Evolutionary conservation across 2,113 vertebrate genomes (phyloP), one percentile per base, ranked within the genome.

Genomic region (Chaenogobius annularis): DNA sequence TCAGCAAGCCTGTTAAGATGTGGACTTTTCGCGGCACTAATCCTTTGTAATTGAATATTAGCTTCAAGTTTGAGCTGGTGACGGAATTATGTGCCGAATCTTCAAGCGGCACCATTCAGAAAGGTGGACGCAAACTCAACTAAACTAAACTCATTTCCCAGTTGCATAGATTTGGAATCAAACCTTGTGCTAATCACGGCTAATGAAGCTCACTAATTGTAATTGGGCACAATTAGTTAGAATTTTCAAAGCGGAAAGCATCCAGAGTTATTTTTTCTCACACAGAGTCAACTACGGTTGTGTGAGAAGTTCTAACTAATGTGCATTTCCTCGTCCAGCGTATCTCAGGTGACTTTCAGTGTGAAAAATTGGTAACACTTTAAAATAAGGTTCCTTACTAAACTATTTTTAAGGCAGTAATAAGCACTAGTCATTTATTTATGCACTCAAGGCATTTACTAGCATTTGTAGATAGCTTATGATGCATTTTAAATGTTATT

Each of bases 1-100:
- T 69, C 72, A 75, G 82, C 74, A 77, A 89, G 86, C 82, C 66
- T 70, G 72, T 86, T 85, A 82, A 87, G 84, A 85, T 88, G 85
- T 80, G 69, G 82, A 85, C 72, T 80, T 86, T 84, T 80, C 70
- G 69, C 71, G 58, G 23, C 74, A 68, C 81, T 91, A 91, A 91
- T 91, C 90, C 87, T 65, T 55, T 68, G 79, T 88, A 93, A 93
- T 91, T 91, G 89, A 91, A 92, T 92, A 92, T 92, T 91, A 90
- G 77, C 78, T 77, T 31, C 69, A 80, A 83, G 75, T 91, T 90
- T 87, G 70, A 90, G 85, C 83, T 83, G 17, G 17, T 78, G 80
- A 84, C 58, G 47, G 79, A 92, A 90, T 87, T 89, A 83, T 82
- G 76, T 73, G 80, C 73, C 68, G 83, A 80, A 88, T 86, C 85